Evolutionary conservation across 1,140 invertebrate genomes (phyloP).

Genomic region (Caenorhabditis inopinata): DNA sequence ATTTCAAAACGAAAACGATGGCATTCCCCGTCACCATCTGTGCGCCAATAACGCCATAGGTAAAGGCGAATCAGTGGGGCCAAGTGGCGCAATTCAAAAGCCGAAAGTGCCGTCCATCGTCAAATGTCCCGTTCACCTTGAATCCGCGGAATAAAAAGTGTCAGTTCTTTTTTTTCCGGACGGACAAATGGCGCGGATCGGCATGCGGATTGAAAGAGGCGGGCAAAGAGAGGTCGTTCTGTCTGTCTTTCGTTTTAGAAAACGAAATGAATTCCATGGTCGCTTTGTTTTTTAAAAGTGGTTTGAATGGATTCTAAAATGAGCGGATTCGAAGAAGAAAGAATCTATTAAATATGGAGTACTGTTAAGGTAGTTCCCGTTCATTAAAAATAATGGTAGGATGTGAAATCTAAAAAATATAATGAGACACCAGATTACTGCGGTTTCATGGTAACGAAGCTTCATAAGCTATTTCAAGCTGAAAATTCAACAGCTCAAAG

Average conservation of each 20-base stretch:
- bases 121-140: constrained; percentile 24
- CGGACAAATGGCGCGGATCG: constrained; percentile 30
- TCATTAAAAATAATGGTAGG: too few species aligned
- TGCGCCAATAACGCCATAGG: neutral
- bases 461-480: too few species aligned
- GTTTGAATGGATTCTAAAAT: neutral
- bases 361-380: too few species aligned
- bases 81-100: constrained; percentile 26
- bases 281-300: neutral
- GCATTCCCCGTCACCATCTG: neutral
- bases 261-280: constrained; percentile 20
- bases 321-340: neutral
- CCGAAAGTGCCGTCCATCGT: constrained; percentile 5
- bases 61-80: too few species aligned
- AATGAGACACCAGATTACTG: too few species aligned
- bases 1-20: neutral
- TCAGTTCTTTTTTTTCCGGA: constrained; percentile 29
- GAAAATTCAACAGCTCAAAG: too few species aligned
- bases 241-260: neutral
- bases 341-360: neutral
- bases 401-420: too few species aligned
- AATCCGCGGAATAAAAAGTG: constrained; percentile 17
- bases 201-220: neutral
- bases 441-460: too few species aligned
- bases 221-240: neutral